Evolutionary conservation across 2,797 vertebrate species (phyloP).

Genomic region (Pantherophis alleghaniensis): DNA sequence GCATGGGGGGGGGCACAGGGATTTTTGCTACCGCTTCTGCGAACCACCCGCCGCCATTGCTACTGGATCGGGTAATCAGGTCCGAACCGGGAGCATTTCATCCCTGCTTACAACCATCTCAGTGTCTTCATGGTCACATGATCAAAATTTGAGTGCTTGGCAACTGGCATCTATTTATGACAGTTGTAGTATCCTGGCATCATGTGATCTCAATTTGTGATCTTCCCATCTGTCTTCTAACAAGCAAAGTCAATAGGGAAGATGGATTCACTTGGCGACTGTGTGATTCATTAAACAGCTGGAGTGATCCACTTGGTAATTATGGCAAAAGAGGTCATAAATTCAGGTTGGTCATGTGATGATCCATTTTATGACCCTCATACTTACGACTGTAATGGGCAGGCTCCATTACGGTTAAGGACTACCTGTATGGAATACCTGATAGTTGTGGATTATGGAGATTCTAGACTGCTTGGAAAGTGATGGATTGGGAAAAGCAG

Average conservation of each 20-base stretch:
- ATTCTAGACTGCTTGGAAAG: neutral
- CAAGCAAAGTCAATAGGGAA: neutral
- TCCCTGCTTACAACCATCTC: neutral
- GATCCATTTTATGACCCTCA: neutral
- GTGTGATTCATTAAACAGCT: neutral
- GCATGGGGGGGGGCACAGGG: too few relatives aligned
- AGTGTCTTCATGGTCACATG: neutral
- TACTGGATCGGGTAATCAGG: too few relatives aligned
- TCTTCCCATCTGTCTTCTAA: neutral
- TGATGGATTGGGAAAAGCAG: neutral
- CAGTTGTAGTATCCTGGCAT: neutral
- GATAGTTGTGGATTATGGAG: neutral
- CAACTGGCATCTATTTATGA: neutral
- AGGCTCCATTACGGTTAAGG: neutral
- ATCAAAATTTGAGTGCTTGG: neutral
- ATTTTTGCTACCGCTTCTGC: too few relatives aligned
- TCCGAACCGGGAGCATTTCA: too few relatives aligned
- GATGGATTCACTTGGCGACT: neutral
- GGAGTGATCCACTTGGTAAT: neutral
- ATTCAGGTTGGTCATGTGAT: neutral
- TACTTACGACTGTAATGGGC: accelerated
- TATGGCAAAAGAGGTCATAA: neutral
- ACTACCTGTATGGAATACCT: neutral
- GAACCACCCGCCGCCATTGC: accelerated
- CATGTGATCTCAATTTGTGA: neutral